Base-by-base conservation (phyloP, 1,140 invertebrate genomes). In the Drosophila mayri region DNA sequence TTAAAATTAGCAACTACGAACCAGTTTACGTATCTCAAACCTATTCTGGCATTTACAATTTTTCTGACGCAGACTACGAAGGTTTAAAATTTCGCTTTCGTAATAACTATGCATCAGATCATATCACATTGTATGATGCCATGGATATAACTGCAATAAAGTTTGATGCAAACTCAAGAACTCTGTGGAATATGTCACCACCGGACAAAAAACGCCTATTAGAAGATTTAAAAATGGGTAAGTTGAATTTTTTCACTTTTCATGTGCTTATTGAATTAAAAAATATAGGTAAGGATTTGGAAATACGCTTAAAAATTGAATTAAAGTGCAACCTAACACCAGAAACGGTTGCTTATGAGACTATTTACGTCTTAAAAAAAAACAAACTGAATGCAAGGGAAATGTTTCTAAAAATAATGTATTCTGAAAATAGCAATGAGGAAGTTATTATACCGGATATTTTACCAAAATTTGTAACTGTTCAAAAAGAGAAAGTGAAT, bases 111-210 rank as follows among this genome's bases (percentile, higher is more conserved):
- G 97, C 97, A 0, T 94, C 95, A 67, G 97, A 96, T 20, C 99
- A 99, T 93, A 94, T 99, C 1, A 96, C 95, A 62, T 96, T 97
- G 91, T 99, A 98, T 93, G 95, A 97, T 78, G 93, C 95, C 74
- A 94, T 95, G 25, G 98, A 99, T 94, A 94, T 99, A 0, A 96
- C 96, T 5, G 95, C 96, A 20, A 95, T 98, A 3, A 95, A 94
- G 79, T 94, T 99, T 22, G 96, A 96, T 88, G 95, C 95, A 16
- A 97, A 97, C 90, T 99, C 98, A 1, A 96, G 96, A 22, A 95
- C 95, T 79, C 93, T 96, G 20, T 99, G 98, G 98, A 95, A 95
- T 58, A 99, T 99, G 76, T 98, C 97, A 43, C 98, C 98, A 8
- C 98, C 98, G 0, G 97, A 98, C 92, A 95, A 95, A 82, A 80